These are phyloP conservation scores for Otocyon megalotis DNA, from an alignment of 2,113 vertebrate genomes.

Conservation along the genomic window DNA sequence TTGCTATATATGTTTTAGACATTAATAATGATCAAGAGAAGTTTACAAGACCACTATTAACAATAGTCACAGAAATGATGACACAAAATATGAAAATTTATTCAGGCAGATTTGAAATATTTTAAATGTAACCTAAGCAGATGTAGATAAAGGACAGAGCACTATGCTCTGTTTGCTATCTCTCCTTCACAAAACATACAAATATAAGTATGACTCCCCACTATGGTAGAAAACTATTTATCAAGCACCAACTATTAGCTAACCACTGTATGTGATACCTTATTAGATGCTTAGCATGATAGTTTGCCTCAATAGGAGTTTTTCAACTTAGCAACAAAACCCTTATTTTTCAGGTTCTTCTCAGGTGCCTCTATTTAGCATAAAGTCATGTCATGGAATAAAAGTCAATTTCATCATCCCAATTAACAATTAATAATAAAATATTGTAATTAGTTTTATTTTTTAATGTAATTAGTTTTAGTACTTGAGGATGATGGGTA, in stretches of 20 bases:
- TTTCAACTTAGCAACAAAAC: background rate
- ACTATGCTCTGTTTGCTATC: background rate
- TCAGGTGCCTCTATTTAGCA: background rate
- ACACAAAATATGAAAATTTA: background rate
- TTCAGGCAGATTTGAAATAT: background rate
- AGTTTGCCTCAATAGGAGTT: background rate
- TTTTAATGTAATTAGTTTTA: background rate
- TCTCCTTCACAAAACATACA: background rate
- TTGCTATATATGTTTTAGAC: background rate
- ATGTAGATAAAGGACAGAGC: background rate
- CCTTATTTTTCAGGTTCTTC: background rate
- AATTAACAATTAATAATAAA: background rate
- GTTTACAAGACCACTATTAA: background rate
- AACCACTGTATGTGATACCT: background rate
- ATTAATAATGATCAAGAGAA: background rate
- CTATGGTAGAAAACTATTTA: background rate
- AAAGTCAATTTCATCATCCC: background rate
- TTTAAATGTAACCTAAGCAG: background rate
- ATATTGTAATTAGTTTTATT: background rate
- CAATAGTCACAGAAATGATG: background rate
- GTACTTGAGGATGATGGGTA: background rate
- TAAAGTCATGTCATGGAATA: background rate
- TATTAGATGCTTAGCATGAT: background rate
- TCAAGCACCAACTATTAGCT: background rate
- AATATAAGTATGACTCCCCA: background rate